Percentiles rank a stretch among this genome's conserved stretches.
These are phyloP conservation scores for Poecilia wingei DNA, from an alignment of 2,797 vertebrate genomes.

Conservation along the genomic window DNA sequence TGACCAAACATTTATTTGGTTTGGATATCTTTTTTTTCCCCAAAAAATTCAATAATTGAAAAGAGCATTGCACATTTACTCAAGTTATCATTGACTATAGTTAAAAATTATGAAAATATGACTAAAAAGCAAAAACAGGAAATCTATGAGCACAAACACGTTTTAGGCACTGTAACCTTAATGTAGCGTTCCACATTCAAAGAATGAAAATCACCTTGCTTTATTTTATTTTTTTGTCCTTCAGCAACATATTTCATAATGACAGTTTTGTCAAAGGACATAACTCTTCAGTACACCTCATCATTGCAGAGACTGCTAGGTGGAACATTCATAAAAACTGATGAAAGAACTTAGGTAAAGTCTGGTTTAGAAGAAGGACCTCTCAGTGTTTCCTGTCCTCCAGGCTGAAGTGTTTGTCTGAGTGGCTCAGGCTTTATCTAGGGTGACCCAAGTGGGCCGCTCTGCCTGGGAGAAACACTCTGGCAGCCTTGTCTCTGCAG, in stretches of 20 bases:
- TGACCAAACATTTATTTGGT: not conserved
- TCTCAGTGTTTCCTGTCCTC: slow-evolving; percentile 62
- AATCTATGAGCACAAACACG: not conserved
- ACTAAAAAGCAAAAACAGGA: not conserved
- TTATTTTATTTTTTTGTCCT: not conserved
- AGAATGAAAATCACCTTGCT: slow-evolving; percentile 4
- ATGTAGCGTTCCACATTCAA: not conserved
- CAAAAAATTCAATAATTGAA: not conserved
- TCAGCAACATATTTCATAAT: slow-evolving; percentile 15
- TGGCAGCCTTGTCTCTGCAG: slow-evolving; percentile 41
- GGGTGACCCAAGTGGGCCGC: slow-evolving; percentile 56
- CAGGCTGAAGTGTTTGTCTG: slow-evolving; percentile 71
- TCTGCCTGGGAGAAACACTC: slow-evolving; percentile 51
- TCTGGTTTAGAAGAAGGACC: slow-evolving; percentile 47
- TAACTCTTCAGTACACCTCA: slow-evolving; percentile 22
- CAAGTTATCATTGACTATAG: not conserved
- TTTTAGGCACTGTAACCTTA: not conserved
- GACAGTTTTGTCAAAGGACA: slow-evolving; percentile 22
- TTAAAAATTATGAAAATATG: not conserved
- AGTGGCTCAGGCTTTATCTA: slow-evolving; percentile 65
- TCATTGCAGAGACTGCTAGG: slow-evolving; percentile 37
- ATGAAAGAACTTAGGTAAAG: slow-evolving; percentile 65
- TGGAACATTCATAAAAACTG: slow-evolving; percentile 58
- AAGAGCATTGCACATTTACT: not conserved
- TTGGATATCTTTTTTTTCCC: not conserved